Base-by-base conservation (phyloP, 2,113 vertebrate genomes). In the Strix aluco region DNA sequence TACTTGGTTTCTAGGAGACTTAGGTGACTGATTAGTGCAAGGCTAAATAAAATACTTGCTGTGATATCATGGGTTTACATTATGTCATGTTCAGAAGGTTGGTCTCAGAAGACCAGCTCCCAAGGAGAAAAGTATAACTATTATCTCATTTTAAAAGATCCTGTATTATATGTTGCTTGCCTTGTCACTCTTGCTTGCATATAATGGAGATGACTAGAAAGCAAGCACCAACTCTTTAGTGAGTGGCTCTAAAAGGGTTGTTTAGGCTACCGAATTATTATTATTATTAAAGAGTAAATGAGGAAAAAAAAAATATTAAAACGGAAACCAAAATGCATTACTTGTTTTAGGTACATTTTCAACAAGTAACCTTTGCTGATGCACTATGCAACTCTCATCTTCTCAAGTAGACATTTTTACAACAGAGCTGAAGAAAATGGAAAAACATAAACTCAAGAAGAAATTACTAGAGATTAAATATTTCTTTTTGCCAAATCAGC, bases 381-480 rank as follows among this genome's bases (percentile, higher is more conserved):
- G 42, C 17, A 10, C 82, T 79, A 18, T 55, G 85, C 73, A 94
- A 66, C 4, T 82, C 19, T 29, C 16, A 5, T 74, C 25, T 83
- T 94, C 70, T 92, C 80, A 77, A 94, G 80, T n/a, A 96, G 92
- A 83, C 63, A n/a, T 92, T 96, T 97, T 95, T 88, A 91, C 96
- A 71, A 84, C 66, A 86, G 86, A 97, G 88, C 88, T 97, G 90
- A 97, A 96, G 84, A 85, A 97, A 97, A 91, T 49, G 21, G 19
- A 58, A 91, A 89, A 94, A 77, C 59, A 95, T 81, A 91, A 95
- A 96, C 97, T 97, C 58, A 97, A 93, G 91, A 96, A 96, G 79
- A 96, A 96, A 97, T 97, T 97, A 97, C 86, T 97, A 92, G 90
- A 96, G 95, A 97, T 97, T 94, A 95, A 97, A 81, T 97, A 96